Evolutionary conservation across 2,113 vertebrate genomes (phyloP), one percentile per base, ranked within the genome.

Genomic region (Corythoichthys intestinalis): DNA sequence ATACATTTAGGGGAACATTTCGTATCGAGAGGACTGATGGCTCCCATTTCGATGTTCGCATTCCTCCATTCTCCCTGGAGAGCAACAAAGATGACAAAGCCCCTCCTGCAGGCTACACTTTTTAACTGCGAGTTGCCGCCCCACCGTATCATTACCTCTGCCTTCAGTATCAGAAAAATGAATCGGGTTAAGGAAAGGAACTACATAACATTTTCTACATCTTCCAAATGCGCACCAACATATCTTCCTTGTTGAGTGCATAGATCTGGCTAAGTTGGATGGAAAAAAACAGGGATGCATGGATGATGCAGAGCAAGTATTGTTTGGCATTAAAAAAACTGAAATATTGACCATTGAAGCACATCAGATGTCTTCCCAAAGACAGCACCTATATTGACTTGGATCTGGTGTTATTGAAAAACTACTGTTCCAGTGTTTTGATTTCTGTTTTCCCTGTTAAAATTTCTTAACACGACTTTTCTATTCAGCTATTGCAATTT

Each of bases 51-150:
- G 97, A 99, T 39, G 95, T 98, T 75, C 94, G 97, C 86, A 99
- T 99, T 91, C 97, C 97, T 65, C 96, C 96, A 12, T 99, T 99
- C 88, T 99, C 97, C 63, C 88, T 99, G 92, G 97, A 99, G 88
- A 99, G 97, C 93, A 99, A 98, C 92, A 98, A 98, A 90, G 96
- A 98, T 0, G 96, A 98, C 91, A 98, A 98, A 91, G 96, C 94
- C 8, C 95, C 97, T 76, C 97, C 97, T 57, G 95, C 97, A 59
- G 97, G 96, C 76, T 96, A 97, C 87, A 95, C 96, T 69, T 95
- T 91, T 65, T 92, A 87, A 89, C 41, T 60, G 71, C 73, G 1
- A 47, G 17, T 47, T 3, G 41, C 61, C 60, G 0, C 62, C 12
- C 64, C 15, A 47, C 11, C 62, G 61, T 74, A 50, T 61, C 28